phyloP scores from a whole-genome alignment of 2,888 invertebrate genomes.

The Chrysotoxum bicinctum region DNA sequence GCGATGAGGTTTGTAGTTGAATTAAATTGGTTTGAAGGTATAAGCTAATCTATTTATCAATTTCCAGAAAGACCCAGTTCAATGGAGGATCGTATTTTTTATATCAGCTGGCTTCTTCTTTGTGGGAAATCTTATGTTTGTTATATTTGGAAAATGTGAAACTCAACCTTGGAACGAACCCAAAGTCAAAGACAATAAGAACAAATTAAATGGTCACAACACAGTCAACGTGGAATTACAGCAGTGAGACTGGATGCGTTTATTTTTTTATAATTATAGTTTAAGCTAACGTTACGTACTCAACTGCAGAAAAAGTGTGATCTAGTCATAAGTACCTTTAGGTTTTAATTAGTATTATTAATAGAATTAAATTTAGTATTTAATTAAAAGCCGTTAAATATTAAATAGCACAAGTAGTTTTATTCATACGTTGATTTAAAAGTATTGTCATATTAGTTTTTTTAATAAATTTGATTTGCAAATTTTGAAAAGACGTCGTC shows the following conservation, averaged over 20 bases:
- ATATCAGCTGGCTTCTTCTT: constrained; percentile 88
- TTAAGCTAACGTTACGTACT: constrained; percentile 22
- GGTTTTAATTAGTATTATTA: neutral
- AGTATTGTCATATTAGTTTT: neutral
- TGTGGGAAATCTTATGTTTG: constrained; percentile 86
- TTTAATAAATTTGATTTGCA: neutral
- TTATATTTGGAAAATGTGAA: constrained; percentile 86
- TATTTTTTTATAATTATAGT: neutral
- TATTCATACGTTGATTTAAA: neutral
- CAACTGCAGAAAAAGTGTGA: constrained; percentile 65
- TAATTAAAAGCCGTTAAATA: neutral
- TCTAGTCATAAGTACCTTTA: constrained; percentile 66
- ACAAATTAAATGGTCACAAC: constrained; percentile 30
- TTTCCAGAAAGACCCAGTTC: constrained; percentile 84
- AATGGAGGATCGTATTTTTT: constrained; percentile 90
- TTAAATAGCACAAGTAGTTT: neutral
- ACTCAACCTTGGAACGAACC: constrained; percentile 88
- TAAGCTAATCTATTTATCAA: constrained; percentile 29
- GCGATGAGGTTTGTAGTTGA: constrained; percentile 84
- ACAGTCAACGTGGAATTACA: constrained; percentile 51
- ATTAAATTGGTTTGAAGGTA: neutral
- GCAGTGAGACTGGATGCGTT: constrained; percentile 34
- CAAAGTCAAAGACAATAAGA: constrained; percentile 39
- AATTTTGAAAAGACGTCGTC: neutral
- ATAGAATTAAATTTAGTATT: neutral